phyloP scores from a whole-genome alignment of 1,140 invertebrate genomes.

The Triops cancriformis region DNA sequence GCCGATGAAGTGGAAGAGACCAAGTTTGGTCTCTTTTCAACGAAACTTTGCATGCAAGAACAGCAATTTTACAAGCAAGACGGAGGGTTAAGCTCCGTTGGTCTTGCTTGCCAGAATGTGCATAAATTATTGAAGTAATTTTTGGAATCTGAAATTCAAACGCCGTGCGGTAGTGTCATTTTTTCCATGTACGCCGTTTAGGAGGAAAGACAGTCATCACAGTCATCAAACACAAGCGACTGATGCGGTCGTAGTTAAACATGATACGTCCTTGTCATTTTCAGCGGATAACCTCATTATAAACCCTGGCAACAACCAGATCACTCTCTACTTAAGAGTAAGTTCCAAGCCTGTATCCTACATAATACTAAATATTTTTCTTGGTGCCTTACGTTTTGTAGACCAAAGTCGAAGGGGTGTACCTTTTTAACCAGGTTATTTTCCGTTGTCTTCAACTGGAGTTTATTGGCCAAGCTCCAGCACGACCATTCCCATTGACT shows the following conservation, averaged over 20 bases:
- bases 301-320: constrained; percentile 60
- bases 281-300: constrained; percentile 46
- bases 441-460: constrained; percentile 46
- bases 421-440: constrained; percentile 39
- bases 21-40: constrained; percentile 18
- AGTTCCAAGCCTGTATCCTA: background rate
- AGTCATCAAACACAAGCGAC: constrained; percentile 36
- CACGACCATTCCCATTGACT: constrained; percentile 44
- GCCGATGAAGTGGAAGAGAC: background rate
- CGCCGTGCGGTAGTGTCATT: background rate
- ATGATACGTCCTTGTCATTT: constrained; percentile 56
- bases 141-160: background rate
- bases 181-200: constrained; percentile 29
- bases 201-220: constrained; percentile 39
- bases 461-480: constrained; percentile 49
- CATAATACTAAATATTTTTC: constrained; percentile 38
- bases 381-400: constrained; percentile 33
- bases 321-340: constrained; percentile 14
- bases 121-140: constrained; percentile 25
- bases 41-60: constrained; percentile 22
- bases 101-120: constrained; percentile 19
- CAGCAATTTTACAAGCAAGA: constrained; percentile 27
- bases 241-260: constrained; percentile 36
- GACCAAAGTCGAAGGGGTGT: constrained; percentile 39
- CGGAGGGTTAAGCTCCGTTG: constrained; percentile 27